A percentile compares a stretch with the other conserved stretches of the same genome.
These are phyloP conservation scores for Porphyrio hochstetteri DNA, from an alignment of 2,113 vertebrate species.

Conservation along the genomic window DNA sequence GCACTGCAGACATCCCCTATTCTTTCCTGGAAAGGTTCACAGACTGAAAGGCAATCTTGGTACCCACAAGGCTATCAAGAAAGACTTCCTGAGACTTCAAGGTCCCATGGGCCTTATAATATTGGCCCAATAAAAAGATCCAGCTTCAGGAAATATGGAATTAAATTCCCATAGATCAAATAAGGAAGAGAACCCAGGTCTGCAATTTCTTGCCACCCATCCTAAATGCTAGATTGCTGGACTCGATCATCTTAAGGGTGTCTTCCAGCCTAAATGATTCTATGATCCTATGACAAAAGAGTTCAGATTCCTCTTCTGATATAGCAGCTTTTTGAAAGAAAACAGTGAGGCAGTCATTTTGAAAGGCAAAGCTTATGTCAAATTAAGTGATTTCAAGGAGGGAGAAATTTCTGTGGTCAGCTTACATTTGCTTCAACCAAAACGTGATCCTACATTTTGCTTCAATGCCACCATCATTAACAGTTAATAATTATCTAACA, in stretches of 20 bases:
- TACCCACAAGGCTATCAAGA: not conserved
- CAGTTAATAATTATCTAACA: not conserved
- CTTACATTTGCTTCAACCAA: not conserved
- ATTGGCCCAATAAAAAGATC: not conserved
- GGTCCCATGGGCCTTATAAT: not conserved
- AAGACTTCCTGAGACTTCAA: not conserved
- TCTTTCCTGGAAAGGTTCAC: not conserved
- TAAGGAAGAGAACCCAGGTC: not conserved
- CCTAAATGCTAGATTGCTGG: not conserved
- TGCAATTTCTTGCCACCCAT: not conserved
- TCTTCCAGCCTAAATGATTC: not conserved
- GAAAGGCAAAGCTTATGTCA: not conserved
- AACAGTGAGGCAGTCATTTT: not conserved
- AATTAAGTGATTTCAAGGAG: not conserved
- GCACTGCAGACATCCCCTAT: not conserved
- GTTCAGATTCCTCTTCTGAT: fast-evolving
- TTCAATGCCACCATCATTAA: not conserved
- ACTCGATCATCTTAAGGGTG: not conserved
- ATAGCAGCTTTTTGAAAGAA: not conserved
- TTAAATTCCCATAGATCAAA: not conserved
- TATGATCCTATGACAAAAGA: not conserved
- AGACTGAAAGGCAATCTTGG: not conserved
- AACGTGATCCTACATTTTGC: not conserved
- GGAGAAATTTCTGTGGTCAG: not conserved
- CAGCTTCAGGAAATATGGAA: not conserved